A percentile compares a stretch with the other conserved stretches of the same genome.
These are phyloP conservation scores for Indri indri DNA, from an alignment of 2,113 vertebrate genomes.

Conservation along the genomic window DNA sequence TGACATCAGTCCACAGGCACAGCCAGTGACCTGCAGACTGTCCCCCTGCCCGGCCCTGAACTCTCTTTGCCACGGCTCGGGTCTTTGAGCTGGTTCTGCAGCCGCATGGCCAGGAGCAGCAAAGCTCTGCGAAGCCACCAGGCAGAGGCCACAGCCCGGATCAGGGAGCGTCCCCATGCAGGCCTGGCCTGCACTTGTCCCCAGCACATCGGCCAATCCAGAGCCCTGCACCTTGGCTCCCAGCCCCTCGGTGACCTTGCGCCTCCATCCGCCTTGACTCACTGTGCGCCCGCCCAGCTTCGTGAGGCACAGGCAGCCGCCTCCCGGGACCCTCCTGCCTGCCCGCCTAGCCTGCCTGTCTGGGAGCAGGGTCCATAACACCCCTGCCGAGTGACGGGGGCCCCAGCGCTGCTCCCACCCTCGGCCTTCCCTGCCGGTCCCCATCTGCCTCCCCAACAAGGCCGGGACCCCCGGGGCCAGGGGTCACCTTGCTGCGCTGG, in stretches of 20 bases:
- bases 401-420: not conserved
- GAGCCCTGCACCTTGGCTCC: not conserved
- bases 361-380: too few species aligned
- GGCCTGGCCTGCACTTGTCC: fast-evolving
- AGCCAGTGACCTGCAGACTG: not conserved
- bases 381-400: not conserved
- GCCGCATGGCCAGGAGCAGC: fast-evolving
- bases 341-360: too few species aligned
- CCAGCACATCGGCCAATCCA: not conserved
- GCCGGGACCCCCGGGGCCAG: not conserved
- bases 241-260: fast-evolving
- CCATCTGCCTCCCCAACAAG: too few species aligned
- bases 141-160: not conserved
- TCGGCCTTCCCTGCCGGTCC: not conserved
- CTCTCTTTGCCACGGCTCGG: fast-evolving
- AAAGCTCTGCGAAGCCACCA: not conserved
- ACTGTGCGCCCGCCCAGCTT: fast-evolving
- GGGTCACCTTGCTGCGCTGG: not conserved
- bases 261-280: fast-evolving
- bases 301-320: too few species aligned
- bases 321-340: not conserved
- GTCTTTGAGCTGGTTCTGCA: not conserved
- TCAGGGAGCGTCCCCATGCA: fast-evolving
- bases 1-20: fast-evolving
- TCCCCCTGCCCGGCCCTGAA: fast-evolving